Base-by-base conservation (phyloP, 2,113 vertebrate genomes). In the Pelecanoides urinatrix region DNA sequence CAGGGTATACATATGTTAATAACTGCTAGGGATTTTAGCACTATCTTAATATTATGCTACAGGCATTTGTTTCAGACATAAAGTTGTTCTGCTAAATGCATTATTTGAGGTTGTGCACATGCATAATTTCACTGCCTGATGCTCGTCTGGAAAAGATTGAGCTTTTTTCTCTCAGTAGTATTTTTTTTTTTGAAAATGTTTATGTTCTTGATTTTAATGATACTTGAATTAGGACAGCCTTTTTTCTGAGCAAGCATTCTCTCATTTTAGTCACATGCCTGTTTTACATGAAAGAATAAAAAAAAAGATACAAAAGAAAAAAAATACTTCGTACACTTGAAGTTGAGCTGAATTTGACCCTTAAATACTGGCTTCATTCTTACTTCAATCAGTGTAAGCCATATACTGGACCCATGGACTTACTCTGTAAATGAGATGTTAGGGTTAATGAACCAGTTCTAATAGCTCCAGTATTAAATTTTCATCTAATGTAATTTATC, bases 371-470 rank as follows among this genome's bases (percentile, higher is more conserved):
- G 7, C 44, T 79, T 88, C 22, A 17, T 87, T 90, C 34, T 68
- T 80, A 42, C 25, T 70, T 58, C 3, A 1, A 3, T 62, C 70
- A 42, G 21, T 72, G 17, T 59, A 71, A 76, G 25, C 9, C 47
- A 13, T 75, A 38, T 61, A 40, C 32, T 55, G n/a, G 53, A 62
- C 59, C 21, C 38, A 75, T 49, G 72, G n/a, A 42, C 34, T 62
- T 94, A 38, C 16, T 83, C 45, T 50, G 11, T 67, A 82, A 91
- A 87, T 95, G 83, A 96, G 94, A 91, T 93, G 75, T 87, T 94
- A 79, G 74, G 75, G 77, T 95, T 94, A 96, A 97, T 91, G 93
- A 96, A 80, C 58, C 88, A 89, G 26, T 86, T 88, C 84, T 92
- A 94, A 94, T 92, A 70, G 65, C 34, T 65, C 65, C 42, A 63